Base-by-base conservation (phyloP, 2,113 vertebrate genomes). In the Emydocephalus ijimae region DNA sequence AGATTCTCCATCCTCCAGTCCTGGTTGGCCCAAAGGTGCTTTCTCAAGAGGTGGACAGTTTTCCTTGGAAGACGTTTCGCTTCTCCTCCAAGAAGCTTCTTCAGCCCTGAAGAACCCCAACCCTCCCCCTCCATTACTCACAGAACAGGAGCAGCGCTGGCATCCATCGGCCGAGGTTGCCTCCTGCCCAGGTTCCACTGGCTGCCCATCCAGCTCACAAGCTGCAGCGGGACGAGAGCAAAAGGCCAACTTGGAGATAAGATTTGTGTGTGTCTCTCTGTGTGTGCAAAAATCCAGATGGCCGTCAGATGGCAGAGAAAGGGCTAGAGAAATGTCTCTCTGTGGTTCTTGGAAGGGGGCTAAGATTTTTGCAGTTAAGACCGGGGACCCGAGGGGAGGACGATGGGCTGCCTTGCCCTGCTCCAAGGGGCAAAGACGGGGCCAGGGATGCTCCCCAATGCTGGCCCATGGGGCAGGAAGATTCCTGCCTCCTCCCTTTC, bases 161-260 rank as follows among this genome's bases (percentile, higher is more conserved):
- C 98, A 98, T 23, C 92, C 96, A 81, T 98, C 97, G 61, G 94
- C 91, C 18, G 94, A 96, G 5, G 95, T 94, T 90, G 98, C 95
- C 0, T 85, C 87, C 90, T 97, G 97, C 69, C 98, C 98, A 0
- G 97, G 97, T 57, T 18, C 94, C 91, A 98, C 97, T 3, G 97
- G 95, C 0, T 91, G 95, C 23, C 98, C 98, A 0, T 98, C 98
- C 48, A 98, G 94, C 90, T 95, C 96, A 14, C 98, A 98, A 43
- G 95, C 98, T 98, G 91, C 10, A 3, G 52, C 87, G 8, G 3
- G 50, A 52, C 5, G 85, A 18, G 11, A 0, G 12, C 29, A 69
- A 69, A 69, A 69, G 29, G 11, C 64, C 64, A n/a, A n/a, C 29
- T 15, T 34, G 26, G 59, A 29, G 59, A 12, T 61, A 26, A 61